Evolutionary conservation across 2,113 vertebrate genomes (phyloP).

Genomic region (Hydrochoerus hydrochaeris): DNA sequence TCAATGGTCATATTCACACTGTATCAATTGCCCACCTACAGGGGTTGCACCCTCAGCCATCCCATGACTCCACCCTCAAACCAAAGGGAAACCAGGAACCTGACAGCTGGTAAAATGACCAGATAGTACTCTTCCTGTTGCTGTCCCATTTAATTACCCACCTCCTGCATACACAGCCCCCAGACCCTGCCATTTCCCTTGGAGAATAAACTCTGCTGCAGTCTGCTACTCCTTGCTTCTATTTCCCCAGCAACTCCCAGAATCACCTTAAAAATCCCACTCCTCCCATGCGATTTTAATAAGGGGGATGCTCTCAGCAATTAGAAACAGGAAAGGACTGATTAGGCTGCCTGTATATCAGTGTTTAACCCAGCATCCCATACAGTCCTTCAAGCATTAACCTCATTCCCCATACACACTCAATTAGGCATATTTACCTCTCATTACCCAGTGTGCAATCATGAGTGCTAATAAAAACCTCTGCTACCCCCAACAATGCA

Average conservation of each 20-base stretch:
- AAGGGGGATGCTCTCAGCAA: slow-evolving; percentile 66
- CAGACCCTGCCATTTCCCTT: not conserved
- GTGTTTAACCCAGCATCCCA: slow-evolving; percentile 63
- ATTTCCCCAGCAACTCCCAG: not conserved
- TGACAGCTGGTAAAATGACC: not conserved
- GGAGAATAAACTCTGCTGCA: not conserved
- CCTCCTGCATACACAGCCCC: not conserved
- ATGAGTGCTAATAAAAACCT: slow-evolving; percentile 73
- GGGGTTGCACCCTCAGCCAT: not conserved
- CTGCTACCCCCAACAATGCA: slow-evolving; percentile 69
- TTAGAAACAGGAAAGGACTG: slow-evolving; percentile 63
- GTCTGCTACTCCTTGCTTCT: not conserved
- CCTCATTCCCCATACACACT: slow-evolving; percentile 59
- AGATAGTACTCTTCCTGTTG: not conserved
- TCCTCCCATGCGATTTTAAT: slow-evolving; percentile 43
- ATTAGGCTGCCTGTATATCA: slow-evolving; percentile 41
- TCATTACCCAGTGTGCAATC: slow-evolving; percentile 71
- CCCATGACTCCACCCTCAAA: not conserved
- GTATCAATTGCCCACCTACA: not conserved
- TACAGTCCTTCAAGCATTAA: slow-evolving; percentile 69
- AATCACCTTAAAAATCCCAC: slow-evolving; percentile 61
- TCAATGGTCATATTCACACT: rapidly evolving
- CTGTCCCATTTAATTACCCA: not conserved
- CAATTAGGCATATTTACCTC: slow-evolving; percentile 74
- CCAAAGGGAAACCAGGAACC: not conserved